These are phyloP conservation scores for Colletes collaris DNA, from an alignment of 2,888 invertebrate genomes.

Conservation along the genomic window DNA sequence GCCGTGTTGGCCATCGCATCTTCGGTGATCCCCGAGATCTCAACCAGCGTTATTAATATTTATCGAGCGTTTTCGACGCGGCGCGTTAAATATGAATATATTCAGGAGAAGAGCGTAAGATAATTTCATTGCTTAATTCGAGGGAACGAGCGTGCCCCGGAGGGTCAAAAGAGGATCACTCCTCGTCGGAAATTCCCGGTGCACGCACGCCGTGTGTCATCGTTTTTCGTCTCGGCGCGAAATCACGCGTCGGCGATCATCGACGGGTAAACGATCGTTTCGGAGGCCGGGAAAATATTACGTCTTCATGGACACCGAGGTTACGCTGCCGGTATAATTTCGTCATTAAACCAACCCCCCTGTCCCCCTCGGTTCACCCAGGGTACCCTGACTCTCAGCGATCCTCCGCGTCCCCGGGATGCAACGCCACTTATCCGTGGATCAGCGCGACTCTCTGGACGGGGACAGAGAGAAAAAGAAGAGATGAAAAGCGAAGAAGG, in stretches of 20 bases:
- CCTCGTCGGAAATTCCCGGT: conserved; percentile 10
- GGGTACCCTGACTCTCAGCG: conserved; percentile 11
- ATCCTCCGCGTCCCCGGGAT: conserved; percentile 7
- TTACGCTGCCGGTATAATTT: conserved; percentile 72
- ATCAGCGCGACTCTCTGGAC: conserved; percentile 11
- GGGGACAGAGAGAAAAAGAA: conserved; percentile 13
- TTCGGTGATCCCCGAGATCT: background rate
- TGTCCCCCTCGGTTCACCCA: conserved; percentile 23
- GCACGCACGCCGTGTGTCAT: conserved; percentile 41
- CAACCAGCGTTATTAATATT: conserved; percentile 46
- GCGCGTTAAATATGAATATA: conserved; percentile 50
- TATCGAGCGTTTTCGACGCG: conserved; percentile 44
- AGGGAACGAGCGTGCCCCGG: conserved; percentile 24
- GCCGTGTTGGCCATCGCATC: too few species aligned
- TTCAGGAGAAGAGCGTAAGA: conserved; percentile 16
- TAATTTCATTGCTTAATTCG: conserved; percentile 61
- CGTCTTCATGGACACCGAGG: conserved; percentile 64
- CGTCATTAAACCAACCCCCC: conserved; percentile 69
- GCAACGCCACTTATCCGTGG: conserved; percentile 25
- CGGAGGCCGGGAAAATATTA: conserved; percentile 58
- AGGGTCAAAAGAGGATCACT: conserved; percentile 16
- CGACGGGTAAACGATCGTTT: conserved; percentile 52
- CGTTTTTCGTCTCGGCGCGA: conserved; percentile 40
- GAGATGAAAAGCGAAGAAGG: conserved; percentile 1
- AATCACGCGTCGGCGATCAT: conserved; percentile 35